Base-by-base conservation (phyloP, 2,797 vertebrate genomes). In the Aulostomus chinensis region DNA sequence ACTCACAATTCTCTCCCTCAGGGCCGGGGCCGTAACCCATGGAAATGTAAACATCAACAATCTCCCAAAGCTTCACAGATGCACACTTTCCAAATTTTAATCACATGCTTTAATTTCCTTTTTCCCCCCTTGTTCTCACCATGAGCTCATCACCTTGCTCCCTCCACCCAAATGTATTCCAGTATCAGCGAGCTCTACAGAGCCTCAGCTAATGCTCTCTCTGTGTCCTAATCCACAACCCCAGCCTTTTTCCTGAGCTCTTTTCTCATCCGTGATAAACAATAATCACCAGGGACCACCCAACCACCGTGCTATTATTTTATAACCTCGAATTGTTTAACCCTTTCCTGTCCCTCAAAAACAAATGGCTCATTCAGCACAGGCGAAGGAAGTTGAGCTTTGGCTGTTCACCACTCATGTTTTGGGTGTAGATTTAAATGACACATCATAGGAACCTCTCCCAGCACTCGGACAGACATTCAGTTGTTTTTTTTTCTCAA, bases 341-440 rank as follows among this genome's bases (percentile, higher is more conserved):
- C 85, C 59, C 81, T 65, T 91, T 90, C 85, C 87, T 86, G 87
- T 78, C 72, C 61, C 42, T 68, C 41, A 2, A 83, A 82, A 86
- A 82, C 63, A 85, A 73, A 75, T 4, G 37, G 13, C 35, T 67
- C 51, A 16, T 52, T 40, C 30, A 26, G 16, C 9, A 28, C 50
- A 47, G 16, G 61, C 57, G 54, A 37, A 83, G 59, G 68, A 72
- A 72, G 56, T 18, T 1, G 3, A 13, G 38, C 60, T 40, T 67
- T 40, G 4, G 8, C 2, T 28, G 2, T 2, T 2, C 25, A 3
- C 3, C 4, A 4, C 25, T 2, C 10, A 30, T 11, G 21, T 8
- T 15, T 25, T 9, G 24, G 24, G 24, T n/a, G n/a, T n/a, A n/a
- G n/a, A n/a, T n/a, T 56, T 45, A 43, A 21, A 52, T 15, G 15